Percentiles rank a stretch among this genome's conserved stretches.
Evolutionary conservation across 2,888 invertebrate genomes (phyloP).

Genomic region (Artemia sinica): DNA sequence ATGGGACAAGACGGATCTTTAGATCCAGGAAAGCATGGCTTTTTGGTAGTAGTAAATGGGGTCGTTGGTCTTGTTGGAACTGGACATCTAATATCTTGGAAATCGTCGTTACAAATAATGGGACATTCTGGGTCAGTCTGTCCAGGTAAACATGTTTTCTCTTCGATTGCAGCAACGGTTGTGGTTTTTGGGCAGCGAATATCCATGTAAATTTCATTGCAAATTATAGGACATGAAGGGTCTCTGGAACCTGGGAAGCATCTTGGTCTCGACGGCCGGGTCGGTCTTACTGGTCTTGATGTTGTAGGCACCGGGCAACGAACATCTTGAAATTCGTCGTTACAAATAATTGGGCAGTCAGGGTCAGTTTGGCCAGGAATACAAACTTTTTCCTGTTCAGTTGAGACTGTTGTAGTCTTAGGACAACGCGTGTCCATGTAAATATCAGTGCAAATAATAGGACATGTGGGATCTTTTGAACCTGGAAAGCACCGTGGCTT

Average conservation of each 20-base stretch:
- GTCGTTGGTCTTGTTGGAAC: background rate
- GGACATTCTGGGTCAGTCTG: conserved; percentile 11
- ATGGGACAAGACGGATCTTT: background rate
- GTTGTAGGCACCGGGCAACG: conserved; percentile 8
- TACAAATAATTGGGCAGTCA: background rate
- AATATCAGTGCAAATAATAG: background rate
- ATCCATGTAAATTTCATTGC: background rate
- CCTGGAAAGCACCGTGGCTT: background rate
- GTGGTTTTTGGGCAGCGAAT: conserved; percentile 11
- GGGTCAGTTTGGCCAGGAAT: conserved; percentile 2
- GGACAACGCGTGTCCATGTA: conserved; percentile 7
- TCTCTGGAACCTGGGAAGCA: background rate
- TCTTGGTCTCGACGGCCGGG: background rate
- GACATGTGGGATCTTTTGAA: background rate
- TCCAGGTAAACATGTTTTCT: background rate
- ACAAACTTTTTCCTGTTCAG: background rate
- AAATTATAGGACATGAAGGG: background rate
- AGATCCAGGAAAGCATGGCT: background rate
- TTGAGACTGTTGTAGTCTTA: background rate
- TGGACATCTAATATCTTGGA: background rate
- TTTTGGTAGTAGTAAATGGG: background rate
- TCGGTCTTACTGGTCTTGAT: background rate
- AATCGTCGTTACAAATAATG: background rate
- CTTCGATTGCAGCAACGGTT: background rate
- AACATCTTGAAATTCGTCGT: conserved; percentile 8